Base-by-base conservation (phyloP, 2,113 vertebrate genomes). In the Oryzias curvinotus region DNA sequence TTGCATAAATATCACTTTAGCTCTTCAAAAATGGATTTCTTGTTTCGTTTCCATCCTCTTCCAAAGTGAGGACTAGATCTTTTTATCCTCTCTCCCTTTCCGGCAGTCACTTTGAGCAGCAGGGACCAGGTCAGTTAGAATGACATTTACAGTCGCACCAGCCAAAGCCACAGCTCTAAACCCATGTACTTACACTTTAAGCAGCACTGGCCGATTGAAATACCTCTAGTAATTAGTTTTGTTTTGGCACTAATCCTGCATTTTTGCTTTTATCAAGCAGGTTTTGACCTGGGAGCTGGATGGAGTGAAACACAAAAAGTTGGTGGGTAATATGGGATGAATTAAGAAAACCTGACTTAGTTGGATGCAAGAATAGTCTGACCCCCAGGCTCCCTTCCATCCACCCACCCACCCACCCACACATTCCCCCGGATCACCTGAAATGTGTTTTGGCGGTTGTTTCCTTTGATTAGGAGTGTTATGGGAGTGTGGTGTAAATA, bases 151-250 rank as follows among this genome's bases (percentile, higher is more conserved):
- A 76, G 81, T 57, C 71, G 56, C 66, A 54, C 52, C 45, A 15
- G 71, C 65, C 58, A 78, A 68, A 57, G 82, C 70, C 69, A 69
- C 67, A 68, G 68, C 73, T 83, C 80, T 89, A 85, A 88, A 81
- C 77, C 80, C 81, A 72, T 87, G 78, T 85, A 84, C 90, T 91
- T 87, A 80, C 81, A 83, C 86, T 89, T 86, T 88, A 85, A 87
- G 82, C 84, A 78, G 86, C 75, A 57, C 48, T 83, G 81, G 80
- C 81, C 83, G 72, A 78, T 86, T 85, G 80, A 87, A 86, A 90
- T 90, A 85, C 85, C 85, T 81, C n/a, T 4, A 84, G 73, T 87
- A 88, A 87, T 91, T 86, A 85, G 83, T 84, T 89, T 82, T 77
- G 71, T 84, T 87, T 91, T 87, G 85, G 84, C 84, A 86, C 84